These are phyloP conservation scores for Lacanobia oleracea DNA, from an alignment of 2,888 invertebrate species.

Conservation along the genomic window DNA sequence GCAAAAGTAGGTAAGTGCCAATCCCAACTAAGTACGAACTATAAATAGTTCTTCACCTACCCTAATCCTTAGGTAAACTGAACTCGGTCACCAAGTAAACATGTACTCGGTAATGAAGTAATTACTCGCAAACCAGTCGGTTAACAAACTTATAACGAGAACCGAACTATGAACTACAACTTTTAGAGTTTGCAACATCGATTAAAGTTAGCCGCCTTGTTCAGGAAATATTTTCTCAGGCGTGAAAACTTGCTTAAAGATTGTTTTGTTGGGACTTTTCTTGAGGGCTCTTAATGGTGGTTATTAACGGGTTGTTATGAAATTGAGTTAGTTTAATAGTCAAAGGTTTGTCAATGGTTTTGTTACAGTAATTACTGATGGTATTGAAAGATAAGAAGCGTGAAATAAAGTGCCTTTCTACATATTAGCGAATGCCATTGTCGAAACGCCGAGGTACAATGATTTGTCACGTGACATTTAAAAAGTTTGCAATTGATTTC, in stretches of 20 bases:
- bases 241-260: slow-evolving; percentile 47
- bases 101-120: slow-evolving; percentile 64
- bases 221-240: slow-evolving; percentile 53
- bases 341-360: background rate
- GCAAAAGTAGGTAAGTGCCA: background rate
- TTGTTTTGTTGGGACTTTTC: slow-evolving; percentile 39
- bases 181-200: slow-evolving; percentile 59
- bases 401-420: no score
- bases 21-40: background rate
- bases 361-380: background rate
- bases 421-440: no score
- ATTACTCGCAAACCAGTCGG: slow-evolving; percentile 57
- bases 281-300: slow-evolving; percentile 12
- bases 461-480: no score
- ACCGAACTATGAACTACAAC: slow-evolving; percentile 48
- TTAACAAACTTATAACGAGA: slow-evolving; percentile 63
- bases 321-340: background rate
- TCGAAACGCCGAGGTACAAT: no score
- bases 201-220: slow-evolving; percentile 61
- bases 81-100: slow-evolving; percentile 52
- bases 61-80: slow-evolving; percentile 46
- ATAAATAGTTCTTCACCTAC: slow-evolving; percentile 36
- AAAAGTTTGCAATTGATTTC: no score
- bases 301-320: background rate
- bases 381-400: background rate